Conservation (phyloP, 2,797 vertebrate genomes). For the Phataginus tetradactyla region DNA sequence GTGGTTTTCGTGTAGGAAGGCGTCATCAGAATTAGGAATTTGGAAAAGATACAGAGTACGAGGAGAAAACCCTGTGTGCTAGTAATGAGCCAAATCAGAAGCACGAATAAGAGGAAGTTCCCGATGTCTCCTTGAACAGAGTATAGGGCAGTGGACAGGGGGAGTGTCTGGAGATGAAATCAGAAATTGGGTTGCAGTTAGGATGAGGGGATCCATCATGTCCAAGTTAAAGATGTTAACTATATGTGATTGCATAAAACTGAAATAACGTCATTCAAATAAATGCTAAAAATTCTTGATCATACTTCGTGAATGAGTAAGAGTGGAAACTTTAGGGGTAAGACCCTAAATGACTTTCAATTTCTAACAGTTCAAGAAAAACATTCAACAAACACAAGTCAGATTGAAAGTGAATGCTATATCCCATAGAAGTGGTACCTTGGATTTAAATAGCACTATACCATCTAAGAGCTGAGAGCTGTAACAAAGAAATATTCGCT, state of each 20-base stretch:
- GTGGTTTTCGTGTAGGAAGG: background rate
- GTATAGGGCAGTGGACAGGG: background rate
- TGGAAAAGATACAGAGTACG: background rate
- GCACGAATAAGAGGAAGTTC: background rate
- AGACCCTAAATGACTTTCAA: background rate
- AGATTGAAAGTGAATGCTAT: slow-evolving; percentile 32
- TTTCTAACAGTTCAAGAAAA: background rate
- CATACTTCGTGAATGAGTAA: background rate
- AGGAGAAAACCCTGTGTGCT: background rate
- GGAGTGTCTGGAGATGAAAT: background rate
- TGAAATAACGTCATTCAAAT: background rate
- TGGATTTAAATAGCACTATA: background rate
- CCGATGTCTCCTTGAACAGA: background rate
- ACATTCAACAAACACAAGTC: slow-evolving; percentile 22
- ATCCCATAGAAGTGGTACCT: background rate
- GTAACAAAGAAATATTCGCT: slow-evolving; percentile 28
- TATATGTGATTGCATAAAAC: background rate
- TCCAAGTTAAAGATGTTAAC: background rate
- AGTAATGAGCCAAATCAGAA: background rate
- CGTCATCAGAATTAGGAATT: background rate
- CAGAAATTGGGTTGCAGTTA: background rate
- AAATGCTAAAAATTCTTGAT: background rate
- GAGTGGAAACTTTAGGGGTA: background rate
- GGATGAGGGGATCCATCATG: background rate
- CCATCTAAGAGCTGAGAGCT: background rate